These are phyloP conservation scores for Balearica regulorum DNA, from an alignment of 2,797 vertebrate species.

Conservation along the genomic window DNA sequence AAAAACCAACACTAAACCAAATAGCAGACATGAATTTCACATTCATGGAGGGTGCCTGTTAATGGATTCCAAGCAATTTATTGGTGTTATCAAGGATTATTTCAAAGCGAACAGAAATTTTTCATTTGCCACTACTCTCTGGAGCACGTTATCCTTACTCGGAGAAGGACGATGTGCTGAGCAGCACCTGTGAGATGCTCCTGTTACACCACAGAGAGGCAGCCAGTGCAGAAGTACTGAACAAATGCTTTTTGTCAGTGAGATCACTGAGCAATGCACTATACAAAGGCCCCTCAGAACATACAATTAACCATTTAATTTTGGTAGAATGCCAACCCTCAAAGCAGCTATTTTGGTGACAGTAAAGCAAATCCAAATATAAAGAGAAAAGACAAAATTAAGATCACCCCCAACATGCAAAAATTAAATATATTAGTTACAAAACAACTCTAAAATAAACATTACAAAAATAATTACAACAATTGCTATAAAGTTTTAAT, in stretches of 20 bases:
- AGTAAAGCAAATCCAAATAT: not conserved
- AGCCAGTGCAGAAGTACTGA: not conserved
- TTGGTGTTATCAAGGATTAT: not conserved
- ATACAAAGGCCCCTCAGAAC: not conserved
- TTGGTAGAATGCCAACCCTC: not conserved
- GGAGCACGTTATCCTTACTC: rapidly evolving
- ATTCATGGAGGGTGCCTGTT: rapidly evolving
- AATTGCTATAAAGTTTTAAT: not conserved
- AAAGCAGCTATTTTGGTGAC: not conserved
- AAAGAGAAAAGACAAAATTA: not conserved
- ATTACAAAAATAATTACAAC: not conserved
- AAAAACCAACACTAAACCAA: not conserved
- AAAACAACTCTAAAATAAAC: not conserved
- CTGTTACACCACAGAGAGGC: not conserved
- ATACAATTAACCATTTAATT: not conserved
- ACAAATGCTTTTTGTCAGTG: not conserved
- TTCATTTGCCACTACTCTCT: not conserved
- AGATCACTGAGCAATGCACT: not conserved
- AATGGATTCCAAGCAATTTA: not conserved
- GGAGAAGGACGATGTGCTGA: not conserved
- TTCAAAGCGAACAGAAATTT: not conserved
- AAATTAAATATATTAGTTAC: not conserved
- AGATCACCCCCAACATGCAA: not conserved
- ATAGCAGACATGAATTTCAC: not conserved
- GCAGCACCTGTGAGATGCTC: not conserved